Evolutionary conservation across 2,113 vertebrate genomes (phyloP).

Genomic region (Hypomesus transpacificus): DNA sequence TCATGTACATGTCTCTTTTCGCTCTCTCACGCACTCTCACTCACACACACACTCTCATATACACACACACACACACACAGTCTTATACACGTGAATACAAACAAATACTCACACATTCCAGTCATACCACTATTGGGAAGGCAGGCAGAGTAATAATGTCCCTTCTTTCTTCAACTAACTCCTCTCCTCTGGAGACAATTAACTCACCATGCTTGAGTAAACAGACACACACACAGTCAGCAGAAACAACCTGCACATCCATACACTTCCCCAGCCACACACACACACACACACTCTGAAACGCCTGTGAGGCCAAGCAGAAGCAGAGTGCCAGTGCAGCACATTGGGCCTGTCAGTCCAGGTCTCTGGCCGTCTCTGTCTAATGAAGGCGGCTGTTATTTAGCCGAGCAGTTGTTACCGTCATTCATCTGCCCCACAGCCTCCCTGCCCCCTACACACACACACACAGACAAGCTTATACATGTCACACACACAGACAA

Average conservation of each 20-base stretch:
- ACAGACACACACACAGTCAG: slow-evolving; percentile 6
- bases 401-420: slow-evolving; percentile 73
- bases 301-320: background rate
- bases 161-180: slow-evolving; percentile 12
- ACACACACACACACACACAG: slow-evolving; percentile 17
- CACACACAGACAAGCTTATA: slow-evolving; percentile 22
- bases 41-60: background rate
- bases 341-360: slow-evolving; percentile 83
- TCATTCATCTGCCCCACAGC: slow-evolving; percentile 65
- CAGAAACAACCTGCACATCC: slow-evolving; percentile 4
- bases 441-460: slow-evolving; percentile 20
- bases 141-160: slow-evolving; percentile 39
- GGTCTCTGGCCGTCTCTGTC: slow-evolving; percentile 62
- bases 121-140: slow-evolving; percentile 53
- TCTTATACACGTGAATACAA: slow-evolving; percentile 40
- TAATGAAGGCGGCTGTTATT: slow-evolving; percentile 69
- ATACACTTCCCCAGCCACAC: slow-evolving; percentile 45
- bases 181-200: slow-evolving; percentile 39
- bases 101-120: slow-evolving; percentile 51
- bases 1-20: too few species aligned
- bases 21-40: background rate
- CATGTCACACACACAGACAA: slow-evolving; percentile 30
- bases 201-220: slow-evolving; percentile 54
- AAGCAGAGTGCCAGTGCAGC: slow-evolving; percentile 41
- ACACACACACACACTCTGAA: slow-evolving; percentile 32